Evolutionary conservation across 2,888 invertebrate genomes (phyloP), one percentile per base, ranked within the genome.

Genomic region (Torymus texanus): DNA sequence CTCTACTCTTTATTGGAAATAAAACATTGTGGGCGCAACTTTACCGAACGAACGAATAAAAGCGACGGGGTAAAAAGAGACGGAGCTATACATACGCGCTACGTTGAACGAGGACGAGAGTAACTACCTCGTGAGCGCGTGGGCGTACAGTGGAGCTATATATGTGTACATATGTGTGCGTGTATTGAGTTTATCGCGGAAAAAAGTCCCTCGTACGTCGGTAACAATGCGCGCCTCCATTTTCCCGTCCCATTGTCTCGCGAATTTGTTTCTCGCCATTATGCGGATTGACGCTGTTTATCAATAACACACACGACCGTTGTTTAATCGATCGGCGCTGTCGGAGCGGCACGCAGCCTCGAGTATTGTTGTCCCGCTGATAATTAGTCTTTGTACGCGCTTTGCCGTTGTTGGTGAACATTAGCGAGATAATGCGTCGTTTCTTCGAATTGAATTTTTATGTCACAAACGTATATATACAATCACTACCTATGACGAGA

Each of bases 231-330:
- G 41, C 55, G 58, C 16, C 24, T 65, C 74, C 58, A 68, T 78
- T 78, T 78, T 68, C 62, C 68, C n/a, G n/a, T n/a, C 29, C 51
- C 41, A 63, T 78, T 79, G 78, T 70, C 14, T 18, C 63, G 63
- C 51, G 70, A 79, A 79, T 79, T 79, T 74, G 74, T 75, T 79
- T 63, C 78, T 79, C 65, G 63, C 56, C 24, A 70, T 79, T 79
- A 74, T 79, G 53, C 59, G 74, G 62, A 66, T 56, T 65, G 56
- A 56, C 29, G 67, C 55, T 70, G 63, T 75, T 75, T 79, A 68
- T 79, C 75, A 75, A 75, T 79, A 74, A n/a, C n/a, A 79, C 41
- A 29, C 29, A 3, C 29, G 29, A 29, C 29, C 70, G 65, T 53
- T 75, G 53, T 70, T 75, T 75, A 74, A 79, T 74, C 74, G 79